A percentile compares a stretch with the other conserved stretches of the same genome.
Conservation (phyloP, 1,140 invertebrate genomes). For the Musca domestica region DNA sequence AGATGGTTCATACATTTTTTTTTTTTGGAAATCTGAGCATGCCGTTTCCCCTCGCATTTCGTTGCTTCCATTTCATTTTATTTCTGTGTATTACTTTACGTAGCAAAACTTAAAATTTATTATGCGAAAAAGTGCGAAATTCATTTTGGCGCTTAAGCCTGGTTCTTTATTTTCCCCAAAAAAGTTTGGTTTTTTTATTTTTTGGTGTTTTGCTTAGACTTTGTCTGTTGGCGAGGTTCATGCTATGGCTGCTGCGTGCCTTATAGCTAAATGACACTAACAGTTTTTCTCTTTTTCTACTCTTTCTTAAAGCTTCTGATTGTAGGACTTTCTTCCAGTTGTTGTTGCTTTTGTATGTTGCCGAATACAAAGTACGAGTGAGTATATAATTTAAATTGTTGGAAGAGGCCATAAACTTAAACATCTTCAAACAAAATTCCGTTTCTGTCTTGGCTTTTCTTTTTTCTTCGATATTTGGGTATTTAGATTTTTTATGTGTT, state of each 20-base stretch:
- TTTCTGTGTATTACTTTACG: constrained; percentile 22
- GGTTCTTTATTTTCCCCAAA: constrained; percentile 23
- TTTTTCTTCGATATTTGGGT: not conserved
- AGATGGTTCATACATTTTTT: not conserved
- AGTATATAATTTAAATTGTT: constrained; percentile 50
- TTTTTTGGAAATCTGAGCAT: not conserved
- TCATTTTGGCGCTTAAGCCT: constrained; percentile 46
- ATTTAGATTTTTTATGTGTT: too few relatives aligned
- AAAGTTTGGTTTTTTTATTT: not conserved
- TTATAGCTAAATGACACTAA: constrained; percentile 14
- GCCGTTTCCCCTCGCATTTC: not conserved
- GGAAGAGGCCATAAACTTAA: constrained; percentile 47
- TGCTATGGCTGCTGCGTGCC: constrained; percentile 6
- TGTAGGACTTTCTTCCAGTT: not conserved
- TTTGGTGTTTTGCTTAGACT: constrained; percentile 14
- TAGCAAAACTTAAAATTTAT: constrained; percentile 51
- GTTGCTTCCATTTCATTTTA: constrained; percentile 18
- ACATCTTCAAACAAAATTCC: constrained; percentile 37
- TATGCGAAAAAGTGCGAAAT: constrained; percentile 55
- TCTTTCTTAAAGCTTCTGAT: not conserved
- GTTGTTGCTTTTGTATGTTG: not conserved
- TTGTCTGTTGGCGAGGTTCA: too few relatives aligned
- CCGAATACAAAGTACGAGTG: constrained; percentile 34
- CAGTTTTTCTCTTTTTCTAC: not conserved
- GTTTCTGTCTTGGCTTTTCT: constrained; percentile 15